Evolutionary conservation across 1,140 invertebrate species (phyloP).

Genomic region (Platyscapa corneri): DNA sequence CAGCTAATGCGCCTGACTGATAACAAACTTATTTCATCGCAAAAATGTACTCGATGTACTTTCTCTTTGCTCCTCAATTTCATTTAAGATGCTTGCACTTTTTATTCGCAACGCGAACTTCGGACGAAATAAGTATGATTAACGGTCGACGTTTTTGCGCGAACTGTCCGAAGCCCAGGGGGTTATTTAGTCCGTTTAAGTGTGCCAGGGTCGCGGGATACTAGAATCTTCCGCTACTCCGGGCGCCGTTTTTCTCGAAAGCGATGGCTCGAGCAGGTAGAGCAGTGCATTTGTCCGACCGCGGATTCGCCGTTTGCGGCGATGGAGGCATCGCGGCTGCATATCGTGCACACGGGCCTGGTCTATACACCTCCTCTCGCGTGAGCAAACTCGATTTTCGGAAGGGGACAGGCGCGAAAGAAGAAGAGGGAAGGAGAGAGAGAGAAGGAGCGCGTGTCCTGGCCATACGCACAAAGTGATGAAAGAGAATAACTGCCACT

Average conservation of each 20-base stretch:
- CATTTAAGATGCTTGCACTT: too few species aligned
- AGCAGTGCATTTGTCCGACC: not conserved
- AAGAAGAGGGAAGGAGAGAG: not conserved
- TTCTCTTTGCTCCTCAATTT: too few species aligned
- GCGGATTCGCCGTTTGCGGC: conserved; percentile 20
- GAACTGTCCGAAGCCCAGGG: too few species aligned
- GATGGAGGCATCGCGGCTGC: not conserved
- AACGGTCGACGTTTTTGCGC: too few species aligned
- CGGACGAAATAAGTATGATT: too few species aligned
- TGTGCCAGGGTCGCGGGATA: not conserved
- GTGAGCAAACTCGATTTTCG: not conserved
- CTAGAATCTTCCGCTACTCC: not conserved
- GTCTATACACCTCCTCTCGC: not conserved
- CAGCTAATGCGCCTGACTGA: too few species aligned
- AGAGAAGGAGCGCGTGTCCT: not conserved
- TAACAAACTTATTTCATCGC: too few species aligned
- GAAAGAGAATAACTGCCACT: conserved; percentile 42
- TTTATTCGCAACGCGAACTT: too few species aligned
- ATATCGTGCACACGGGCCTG: not conserved
- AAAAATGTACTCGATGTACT: too few species aligned
- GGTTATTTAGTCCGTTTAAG: too few species aligned
- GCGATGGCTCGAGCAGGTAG: not conserved
- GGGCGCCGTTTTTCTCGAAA: not conserved
- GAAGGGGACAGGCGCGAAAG: not conserved
- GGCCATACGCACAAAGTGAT: conserved; percentile 22